phyloP scores from a whole-genome alignment of 2,797 vertebrate genomes.

The Sebastes steindachneri region DNA sequence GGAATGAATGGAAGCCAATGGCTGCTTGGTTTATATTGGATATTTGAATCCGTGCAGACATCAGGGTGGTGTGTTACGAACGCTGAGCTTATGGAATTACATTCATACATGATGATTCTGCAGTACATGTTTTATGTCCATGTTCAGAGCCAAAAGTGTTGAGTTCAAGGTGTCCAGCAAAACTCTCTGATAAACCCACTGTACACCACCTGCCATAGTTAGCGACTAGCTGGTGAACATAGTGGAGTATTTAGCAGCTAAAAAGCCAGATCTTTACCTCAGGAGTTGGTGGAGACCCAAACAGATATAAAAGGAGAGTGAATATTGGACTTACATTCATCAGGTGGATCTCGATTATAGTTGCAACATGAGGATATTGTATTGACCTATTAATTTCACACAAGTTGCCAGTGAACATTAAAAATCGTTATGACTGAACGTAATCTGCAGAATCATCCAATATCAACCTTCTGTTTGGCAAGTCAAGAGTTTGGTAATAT shows the following conservation, averaged over 20 bases:
- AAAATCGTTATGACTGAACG: background rate
- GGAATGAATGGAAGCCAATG: conserved; percentile 8
- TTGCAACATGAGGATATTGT: background rate
- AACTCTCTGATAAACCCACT: background rate
- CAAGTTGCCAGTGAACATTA: background rate
- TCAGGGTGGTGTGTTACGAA: background rate
- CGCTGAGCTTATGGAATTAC: background rate
- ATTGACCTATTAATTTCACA: background rate
- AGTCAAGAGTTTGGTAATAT: background rate
- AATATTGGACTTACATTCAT: background rate
- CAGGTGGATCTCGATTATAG: background rate
- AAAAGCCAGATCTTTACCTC: background rate
- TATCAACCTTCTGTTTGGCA: background rate
- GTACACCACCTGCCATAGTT: background rate
- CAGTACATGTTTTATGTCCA: background rate
- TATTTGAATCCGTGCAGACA: background rate
- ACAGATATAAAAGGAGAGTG: background rate
- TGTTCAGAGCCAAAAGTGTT: background rate
- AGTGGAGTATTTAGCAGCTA: background rate
- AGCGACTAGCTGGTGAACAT: background rate
- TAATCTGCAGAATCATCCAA: conserved; percentile 1
- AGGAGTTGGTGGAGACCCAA: background rate
- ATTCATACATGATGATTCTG: conserved; percentile 9
- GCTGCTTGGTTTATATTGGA: background rate
- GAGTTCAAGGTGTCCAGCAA: background rate